Evolutionary conservation across 2,888 invertebrate species (phyloP).

Genomic region (Drosophila parthenogenetica): DNA sequence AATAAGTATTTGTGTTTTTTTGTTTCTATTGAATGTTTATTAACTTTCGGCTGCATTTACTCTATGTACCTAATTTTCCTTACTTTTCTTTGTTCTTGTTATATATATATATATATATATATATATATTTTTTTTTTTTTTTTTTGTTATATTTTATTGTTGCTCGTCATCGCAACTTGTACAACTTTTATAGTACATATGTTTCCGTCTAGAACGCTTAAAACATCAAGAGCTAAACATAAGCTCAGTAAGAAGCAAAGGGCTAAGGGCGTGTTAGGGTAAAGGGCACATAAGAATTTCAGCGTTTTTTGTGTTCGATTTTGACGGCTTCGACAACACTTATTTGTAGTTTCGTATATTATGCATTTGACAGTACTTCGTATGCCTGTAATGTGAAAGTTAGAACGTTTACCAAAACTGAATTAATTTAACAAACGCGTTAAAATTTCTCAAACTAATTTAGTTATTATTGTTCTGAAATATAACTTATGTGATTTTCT

Average conservation of each 20-base stretch:
- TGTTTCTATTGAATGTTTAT: conserved; percentile 41
- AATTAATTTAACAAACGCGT: conserved; percentile 12
- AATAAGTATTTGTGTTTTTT: conserved; percentile 21
- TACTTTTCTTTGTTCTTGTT: conserved; percentile 48
- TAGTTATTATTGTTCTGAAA: conserved; percentile 1
- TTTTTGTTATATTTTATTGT: conserved; percentile 61
- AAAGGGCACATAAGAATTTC: conserved; percentile 43
- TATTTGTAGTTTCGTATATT: conserved; percentile 12
- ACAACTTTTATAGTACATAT: conserved; percentile 73
- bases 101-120: too few relatives aligned
- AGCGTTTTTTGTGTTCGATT: conserved; percentile 26
- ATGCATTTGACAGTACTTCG: conserved; percentile 28
- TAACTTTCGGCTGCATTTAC: conserved; percentile 36
- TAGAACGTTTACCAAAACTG: conserved; percentile 34
- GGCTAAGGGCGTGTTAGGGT: conserved; percentile 15
- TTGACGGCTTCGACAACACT: conserved; percentile 44
- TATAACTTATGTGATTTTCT: neutral
- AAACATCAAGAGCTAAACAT: conserved; percentile 70
- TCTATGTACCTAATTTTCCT: conserved; percentile 7
- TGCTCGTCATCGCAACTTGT: conserved; percentile 81
- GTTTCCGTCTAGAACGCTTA: conserved; percentile 70
- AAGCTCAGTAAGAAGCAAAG: conserved; percentile 58
- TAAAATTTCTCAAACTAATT: neutral
- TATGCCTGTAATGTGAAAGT: conserved; percentile 12
- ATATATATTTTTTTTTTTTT: too few relatives aligned